A percentile compares a stretch with the other conserved stretches of the same genome.
These are phyloP conservation scores for Podarcis raffonei DNA, from an alignment of 2,113 vertebrate species.

Conservation along the genomic window DNA sequence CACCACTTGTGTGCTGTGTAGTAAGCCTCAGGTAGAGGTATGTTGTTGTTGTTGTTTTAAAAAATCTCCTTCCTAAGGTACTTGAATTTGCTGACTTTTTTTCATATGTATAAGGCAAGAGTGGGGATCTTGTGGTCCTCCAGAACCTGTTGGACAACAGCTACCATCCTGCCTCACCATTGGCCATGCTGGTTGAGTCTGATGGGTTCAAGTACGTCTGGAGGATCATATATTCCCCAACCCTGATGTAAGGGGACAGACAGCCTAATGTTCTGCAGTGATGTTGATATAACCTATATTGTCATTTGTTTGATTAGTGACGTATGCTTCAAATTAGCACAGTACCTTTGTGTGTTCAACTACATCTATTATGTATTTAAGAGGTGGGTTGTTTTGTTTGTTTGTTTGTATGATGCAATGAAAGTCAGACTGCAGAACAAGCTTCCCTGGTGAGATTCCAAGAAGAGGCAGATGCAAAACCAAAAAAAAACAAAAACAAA, in stretches of 20 bases:
- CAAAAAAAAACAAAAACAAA: background rate
- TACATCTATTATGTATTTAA: background rate
- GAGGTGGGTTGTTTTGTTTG: too few relatives aligned
- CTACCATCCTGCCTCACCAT: too few relatives aligned
- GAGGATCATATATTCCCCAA: too few relatives aligned
- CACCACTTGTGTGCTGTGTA: too few relatives aligned
- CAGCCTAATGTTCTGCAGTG: too few relatives aligned
- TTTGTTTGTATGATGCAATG: background rate
- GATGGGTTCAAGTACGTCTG: too few relatives aligned
- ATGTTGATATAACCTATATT: background rate
- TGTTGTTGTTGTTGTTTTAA: too few relatives aligned
- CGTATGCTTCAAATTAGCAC: slow-evolving; percentile 17
- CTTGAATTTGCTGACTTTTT: background rate
- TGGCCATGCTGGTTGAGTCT: too few relatives aligned
- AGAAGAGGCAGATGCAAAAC: background rate
- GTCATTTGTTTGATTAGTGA: background rate
- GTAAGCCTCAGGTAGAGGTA: background rate
- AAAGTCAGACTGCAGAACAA: slow-evolving; percentile 2
- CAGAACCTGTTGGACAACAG: too few relatives aligned
- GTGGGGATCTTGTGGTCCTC: too few relatives aligned
- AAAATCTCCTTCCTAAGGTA: background rate
- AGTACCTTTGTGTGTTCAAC: slow-evolving; percentile 3
- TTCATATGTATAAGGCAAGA: background rate
- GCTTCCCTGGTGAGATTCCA: rapidly evolving
- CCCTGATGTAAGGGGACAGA: too few relatives aligned